These are phyloP conservation scores for Onychomys leucogaster DNA, from an alignment of 2,797 vertebrate genomes.

Conservation along the genomic window DNA sequence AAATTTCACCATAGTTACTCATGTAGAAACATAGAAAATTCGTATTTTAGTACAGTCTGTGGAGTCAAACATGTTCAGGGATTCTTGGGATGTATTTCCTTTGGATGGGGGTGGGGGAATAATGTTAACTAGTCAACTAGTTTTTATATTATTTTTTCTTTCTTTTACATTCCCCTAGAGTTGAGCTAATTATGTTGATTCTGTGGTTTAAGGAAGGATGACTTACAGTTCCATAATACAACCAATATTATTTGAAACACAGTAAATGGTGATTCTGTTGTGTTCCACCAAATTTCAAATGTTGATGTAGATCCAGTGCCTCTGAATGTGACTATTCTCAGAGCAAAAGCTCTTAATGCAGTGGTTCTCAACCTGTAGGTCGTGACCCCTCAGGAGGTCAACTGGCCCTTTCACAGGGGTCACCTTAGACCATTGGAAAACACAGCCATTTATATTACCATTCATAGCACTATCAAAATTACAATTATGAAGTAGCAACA, in stretches of 20 bases:
- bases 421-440: not conserved
- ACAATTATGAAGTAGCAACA: not conserved
- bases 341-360: not conserved
- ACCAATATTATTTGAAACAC: not conserved
- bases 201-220: not conserved
- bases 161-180: not conserved
- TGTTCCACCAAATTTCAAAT: not conserved
- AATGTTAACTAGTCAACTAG: not conserved
- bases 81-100: not conserved
- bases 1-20: not conserved
- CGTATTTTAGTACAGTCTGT: not conserved
- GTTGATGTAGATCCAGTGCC: not conserved
- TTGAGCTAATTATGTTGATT: conserved; percentile 15
- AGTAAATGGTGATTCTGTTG: not conserved
- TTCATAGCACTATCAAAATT: not conserved
- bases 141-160: not conserved
- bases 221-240: conserved; percentile 5
- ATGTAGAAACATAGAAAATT: not conserved
- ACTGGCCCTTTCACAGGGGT: not conserved
- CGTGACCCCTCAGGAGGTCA: not conserved
- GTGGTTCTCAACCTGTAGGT: not conserved
- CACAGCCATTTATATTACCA: too few species aligned
- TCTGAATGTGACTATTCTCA: not conserved
- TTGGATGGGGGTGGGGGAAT: too few species aligned
- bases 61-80: not conserved